A percentile compares a stretch with the other conserved stretches of the same genome.
These are phyloP conservation scores for Hestina assimilis DNA, from an alignment of 1,140 invertebrate genomes.

Conservation along the genomic window DNA sequence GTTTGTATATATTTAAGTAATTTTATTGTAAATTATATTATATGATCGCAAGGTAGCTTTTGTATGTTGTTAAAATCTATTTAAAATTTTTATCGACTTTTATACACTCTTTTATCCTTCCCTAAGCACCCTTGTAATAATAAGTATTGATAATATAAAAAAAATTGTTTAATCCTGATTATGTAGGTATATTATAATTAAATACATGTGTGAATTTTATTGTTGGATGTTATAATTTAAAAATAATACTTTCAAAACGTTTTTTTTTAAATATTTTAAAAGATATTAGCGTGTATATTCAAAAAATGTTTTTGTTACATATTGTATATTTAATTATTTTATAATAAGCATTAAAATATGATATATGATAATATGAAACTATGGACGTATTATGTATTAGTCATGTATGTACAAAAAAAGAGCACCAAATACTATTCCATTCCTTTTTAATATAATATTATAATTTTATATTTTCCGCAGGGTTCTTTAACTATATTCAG, in stretches of 20 bases:
- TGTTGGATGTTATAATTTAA: neutral
- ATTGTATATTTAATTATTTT: neutral
- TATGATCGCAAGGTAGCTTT: slow-evolving; percentile 66
- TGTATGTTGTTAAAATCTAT: slow-evolving; percentile 77
- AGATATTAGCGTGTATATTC: neutral
- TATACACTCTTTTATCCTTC: slow-evolving; percentile 77
- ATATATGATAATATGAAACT: neutral
- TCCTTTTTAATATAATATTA: neutral
- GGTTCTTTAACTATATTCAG: slow-evolving; percentile 58
- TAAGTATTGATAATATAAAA: slow-evolving; percentile 25
- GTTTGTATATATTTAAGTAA: slow-evolving; percentile 62
- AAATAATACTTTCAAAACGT: neutral
- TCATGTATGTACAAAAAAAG: no score
- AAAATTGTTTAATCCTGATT: neutral
- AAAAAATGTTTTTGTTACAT: neutral
- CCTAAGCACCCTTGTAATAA: slow-evolving; percentile 69
- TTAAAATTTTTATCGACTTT: slow-evolving; percentile 75
- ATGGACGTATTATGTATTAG: no score
- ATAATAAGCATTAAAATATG: neutral
- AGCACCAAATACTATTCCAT: slow-evolving; percentile 9
- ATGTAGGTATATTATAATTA: neutral
- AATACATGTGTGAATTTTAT: neutral
- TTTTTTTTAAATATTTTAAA: neutral
- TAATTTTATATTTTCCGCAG: slow-evolving; percentile 43
- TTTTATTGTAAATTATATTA: slow-evolving; percentile 53